phyloP scores from a whole-genome alignment of 2,797 vertebrate genomes.

The Pipistrellus kuhlii region DNA sequence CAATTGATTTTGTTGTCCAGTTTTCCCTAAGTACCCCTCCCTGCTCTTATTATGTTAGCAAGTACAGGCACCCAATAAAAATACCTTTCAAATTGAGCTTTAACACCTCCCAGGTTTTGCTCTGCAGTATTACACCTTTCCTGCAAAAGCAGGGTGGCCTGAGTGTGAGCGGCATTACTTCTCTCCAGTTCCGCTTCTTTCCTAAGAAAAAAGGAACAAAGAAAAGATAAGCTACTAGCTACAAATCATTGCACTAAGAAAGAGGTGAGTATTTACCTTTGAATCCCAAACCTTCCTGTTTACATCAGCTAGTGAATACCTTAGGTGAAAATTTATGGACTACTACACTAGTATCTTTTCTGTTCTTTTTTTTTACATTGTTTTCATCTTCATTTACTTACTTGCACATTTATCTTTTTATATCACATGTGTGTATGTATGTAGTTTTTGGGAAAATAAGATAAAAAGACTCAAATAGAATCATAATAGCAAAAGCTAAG shows the following conservation, averaged over 20 bases:
- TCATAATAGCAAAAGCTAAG: background rate
- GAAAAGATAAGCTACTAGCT: background rate
- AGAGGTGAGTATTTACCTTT: background rate
- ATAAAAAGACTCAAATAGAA: conserved; percentile 45
- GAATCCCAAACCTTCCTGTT: background rate
- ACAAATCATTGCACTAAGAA: background rate
- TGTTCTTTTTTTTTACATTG: background rate
- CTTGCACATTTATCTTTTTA: background rate
- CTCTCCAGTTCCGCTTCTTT: conserved; percentile 87
- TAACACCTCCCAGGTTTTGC: conserved; percentile 85
- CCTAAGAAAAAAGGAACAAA: conserved; percentile 79
- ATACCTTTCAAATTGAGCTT: conserved; percentile 92
- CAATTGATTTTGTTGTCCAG: background rate
- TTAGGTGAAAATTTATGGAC: background rate
- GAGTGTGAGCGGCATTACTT: conserved; percentile 84
- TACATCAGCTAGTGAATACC: background rate
- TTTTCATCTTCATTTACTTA: background rate
- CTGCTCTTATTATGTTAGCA: background rate
- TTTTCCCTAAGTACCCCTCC: background rate
- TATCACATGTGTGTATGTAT: background rate
- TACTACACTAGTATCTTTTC: background rate
- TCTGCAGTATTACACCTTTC: conserved; percentile 85
- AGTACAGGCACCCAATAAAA: background rate
- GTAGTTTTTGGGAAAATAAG: background rate
- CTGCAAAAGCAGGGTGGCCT: conserved; percentile 84